These are phyloP conservation scores for Macrostomum lignano DNA, from an alignment of 1,140 invertebrate species.

Conservation along the genomic window DNA sequence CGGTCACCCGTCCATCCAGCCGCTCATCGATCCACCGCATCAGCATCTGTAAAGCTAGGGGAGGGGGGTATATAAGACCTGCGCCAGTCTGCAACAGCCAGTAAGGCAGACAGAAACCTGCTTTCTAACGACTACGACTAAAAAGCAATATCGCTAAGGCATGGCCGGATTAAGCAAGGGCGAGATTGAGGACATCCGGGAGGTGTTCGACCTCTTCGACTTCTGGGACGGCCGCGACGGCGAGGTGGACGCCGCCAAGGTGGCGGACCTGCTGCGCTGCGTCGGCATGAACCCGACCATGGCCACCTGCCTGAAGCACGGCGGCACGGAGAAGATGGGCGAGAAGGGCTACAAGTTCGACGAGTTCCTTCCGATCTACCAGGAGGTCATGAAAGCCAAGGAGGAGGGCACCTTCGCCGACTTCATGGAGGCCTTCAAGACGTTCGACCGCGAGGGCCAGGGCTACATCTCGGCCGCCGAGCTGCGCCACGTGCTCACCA, in stretches of 20 bases:
- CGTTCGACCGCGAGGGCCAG: slow-evolving; percentile 91
- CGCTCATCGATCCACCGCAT: too few relatives aligned
- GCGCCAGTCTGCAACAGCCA: too few relatives aligned
- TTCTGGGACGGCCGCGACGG: slow-evolving; percentile 29
- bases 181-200: slow-evolving; percentile 21
- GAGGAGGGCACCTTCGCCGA: slow-evolving; percentile 87
- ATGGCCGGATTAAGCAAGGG: too few relatives aligned
- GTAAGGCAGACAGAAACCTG: too few relatives aligned
- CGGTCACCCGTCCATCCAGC: too few relatives aligned
- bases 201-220: slow-evolving; percentile 28
- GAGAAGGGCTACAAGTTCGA: slow-evolving; percentile 56
- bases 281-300: slow-evolving; percentile 70
- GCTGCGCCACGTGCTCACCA: slow-evolving; percentile 65
- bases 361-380: slow-evolving; percentile 91
- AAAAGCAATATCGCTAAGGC: too few relatives aligned
- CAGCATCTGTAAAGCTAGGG: too few relatives aligned
- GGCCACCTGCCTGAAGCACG: slow-evolving; percentile 58
- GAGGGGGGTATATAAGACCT: too few relatives aligned
- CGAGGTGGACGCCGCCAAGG: slow-evolving; percentile 22
- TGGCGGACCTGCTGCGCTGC: slow-evolving; percentile 59
- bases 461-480: slow-evolving; percentile 84
- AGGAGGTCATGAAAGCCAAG: slow-evolving; percentile 78
- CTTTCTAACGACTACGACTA: too few relatives aligned
- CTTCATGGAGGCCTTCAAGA: slow-evolving; percentile 92
- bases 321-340: slow-evolving; percentile 72